A percentile compares a stretch with the other conserved stretches of the same genome.
These are phyloP conservation scores for Trisateles emortualis DNA, from an alignment of 2,888 invertebrate species.

Conservation along the genomic window DNA sequence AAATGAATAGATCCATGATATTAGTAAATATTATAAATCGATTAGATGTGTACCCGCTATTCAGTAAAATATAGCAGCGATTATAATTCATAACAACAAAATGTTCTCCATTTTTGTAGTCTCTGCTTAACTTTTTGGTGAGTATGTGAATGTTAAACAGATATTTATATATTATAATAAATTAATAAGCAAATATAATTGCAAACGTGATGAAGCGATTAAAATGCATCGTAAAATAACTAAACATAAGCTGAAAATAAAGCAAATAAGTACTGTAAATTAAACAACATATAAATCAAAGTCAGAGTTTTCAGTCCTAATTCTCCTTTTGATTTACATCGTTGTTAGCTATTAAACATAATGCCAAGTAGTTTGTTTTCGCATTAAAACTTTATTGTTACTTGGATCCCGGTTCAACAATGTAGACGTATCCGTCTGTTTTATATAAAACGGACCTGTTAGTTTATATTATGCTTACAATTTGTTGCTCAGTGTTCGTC, in stretches of 20 bases:
- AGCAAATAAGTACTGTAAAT: not conserved
- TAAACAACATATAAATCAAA: constrained; percentile 16
- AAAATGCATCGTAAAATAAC: not conserved
- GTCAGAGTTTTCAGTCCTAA: constrained; percentile 15
- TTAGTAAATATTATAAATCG: no score
- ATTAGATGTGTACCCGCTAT: no score
- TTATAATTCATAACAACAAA: no score
- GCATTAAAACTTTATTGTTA: constrained; percentile 46
- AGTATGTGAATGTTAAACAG: no score
- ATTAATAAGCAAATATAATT: no score
- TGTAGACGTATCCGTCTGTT: constrained; percentile 18
- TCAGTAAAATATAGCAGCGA: no score
- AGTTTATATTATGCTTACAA: not conserved
- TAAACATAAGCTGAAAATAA: not conserved
- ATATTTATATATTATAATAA: no score
- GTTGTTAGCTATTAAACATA: constrained; percentile 35
- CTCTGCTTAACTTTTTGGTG: no score
- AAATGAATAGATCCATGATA: no score
- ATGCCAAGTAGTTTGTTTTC: constrained; percentile 37
- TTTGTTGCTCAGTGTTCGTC: not conserved
- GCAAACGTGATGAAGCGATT: not conserved
- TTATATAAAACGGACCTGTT: not conserved
- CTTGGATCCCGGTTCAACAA: constrained; percentile 31
- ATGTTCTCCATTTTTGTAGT: no score
- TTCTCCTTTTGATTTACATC: constrained; percentile 39